phyloP scores from a whole-genome alignment of 1,140 invertebrate species.

The Drosophila pandora region DNA sequence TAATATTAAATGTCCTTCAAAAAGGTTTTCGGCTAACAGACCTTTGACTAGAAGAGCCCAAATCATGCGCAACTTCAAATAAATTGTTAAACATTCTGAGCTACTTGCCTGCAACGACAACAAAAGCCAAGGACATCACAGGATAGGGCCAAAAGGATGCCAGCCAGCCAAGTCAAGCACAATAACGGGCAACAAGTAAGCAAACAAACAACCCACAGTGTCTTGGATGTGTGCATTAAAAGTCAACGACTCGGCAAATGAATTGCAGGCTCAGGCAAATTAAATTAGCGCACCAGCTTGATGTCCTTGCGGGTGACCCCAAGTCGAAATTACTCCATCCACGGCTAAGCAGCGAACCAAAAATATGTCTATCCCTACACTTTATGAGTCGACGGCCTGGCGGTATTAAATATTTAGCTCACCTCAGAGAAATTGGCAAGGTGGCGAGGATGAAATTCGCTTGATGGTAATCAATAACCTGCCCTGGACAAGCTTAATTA shows the following conservation, averaged over 20 bases:
- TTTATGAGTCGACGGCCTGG: conserved; percentile 29
- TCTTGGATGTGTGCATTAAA: conserved; percentile 71
- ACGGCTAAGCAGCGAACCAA: conserved; percentile 9
- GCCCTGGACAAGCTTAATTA: conserved; percentile 28
- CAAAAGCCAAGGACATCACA: conserved; percentile 36
- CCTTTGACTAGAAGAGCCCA: conserved; percentile 12
- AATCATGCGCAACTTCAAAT: conserved; percentile 47
- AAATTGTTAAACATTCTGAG: conserved; percentile 50
- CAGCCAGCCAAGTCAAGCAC: conserved; percentile 54
- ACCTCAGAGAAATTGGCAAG: conserved; percentile 5
- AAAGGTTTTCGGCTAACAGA: conserved; percentile 3
- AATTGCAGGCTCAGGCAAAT: conserved; percentile 75
- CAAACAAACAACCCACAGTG: conserved; percentile 48
- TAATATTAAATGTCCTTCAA: conserved; percentile 40
- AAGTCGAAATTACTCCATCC: conserved; percentile 21
- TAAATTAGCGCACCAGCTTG: conserved; percentile 63
- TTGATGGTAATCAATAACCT: conserved; percentile 38
- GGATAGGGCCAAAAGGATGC: conserved; percentile 16
- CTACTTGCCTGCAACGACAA: conserved; percentile 18
- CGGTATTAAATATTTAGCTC: conserved; percentile 33
- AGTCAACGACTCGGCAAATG: conserved; percentile 77
- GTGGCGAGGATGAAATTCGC: conserved; percentile 19
- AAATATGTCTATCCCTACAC: conserved; percentile 9
- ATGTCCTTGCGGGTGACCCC: conserved; percentile 38
- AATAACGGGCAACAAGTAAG: conserved; percentile 65